Evolutionary conservation across 1,140 invertebrate genomes (phyloP).

Genomic region (Drosophila bocqueti): DNA sequence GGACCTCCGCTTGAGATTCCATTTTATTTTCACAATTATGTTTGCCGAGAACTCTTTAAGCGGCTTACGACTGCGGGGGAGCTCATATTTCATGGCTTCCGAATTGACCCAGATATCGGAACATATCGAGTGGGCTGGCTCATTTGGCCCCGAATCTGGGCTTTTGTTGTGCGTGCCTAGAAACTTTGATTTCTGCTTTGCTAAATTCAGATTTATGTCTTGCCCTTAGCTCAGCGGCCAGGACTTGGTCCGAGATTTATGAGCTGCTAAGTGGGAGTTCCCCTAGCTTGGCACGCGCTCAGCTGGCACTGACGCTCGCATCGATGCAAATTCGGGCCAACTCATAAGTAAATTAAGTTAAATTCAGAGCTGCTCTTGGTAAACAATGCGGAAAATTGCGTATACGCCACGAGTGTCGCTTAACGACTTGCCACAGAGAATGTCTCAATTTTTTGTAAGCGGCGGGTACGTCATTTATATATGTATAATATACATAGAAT

Average conservation of each 20-base stretch:
- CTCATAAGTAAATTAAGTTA: conserved; percentile 30
- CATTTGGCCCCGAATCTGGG: conserved; percentile 19
- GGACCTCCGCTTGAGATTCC: conserved; percentile 25
- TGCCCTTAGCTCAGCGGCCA: conserved; percentile 34
- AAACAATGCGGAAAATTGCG: conserved; percentile 40
- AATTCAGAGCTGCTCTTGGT: conserved; percentile 7
- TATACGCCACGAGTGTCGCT: conserved; percentile 26
- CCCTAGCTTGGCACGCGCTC: conserved; percentile 23
- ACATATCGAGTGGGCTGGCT: conserved; percentile 29
- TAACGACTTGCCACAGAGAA: conserved; percentile 40
- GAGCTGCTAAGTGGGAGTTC: conserved; percentile 42
- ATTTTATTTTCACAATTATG: conserved; percentile 56
- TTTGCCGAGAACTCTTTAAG: conserved; percentile 62
- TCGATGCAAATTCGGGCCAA: neutral
- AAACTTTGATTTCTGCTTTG: conserved; percentile 54
- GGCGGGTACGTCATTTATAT: conserved; percentile 34
- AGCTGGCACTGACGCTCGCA: conserved; percentile 22
- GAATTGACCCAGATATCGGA: conserved; percentile 42
- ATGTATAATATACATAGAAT: neutral
- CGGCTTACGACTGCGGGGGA: conserved; percentile 21
- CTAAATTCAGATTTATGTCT: conserved; percentile 51
- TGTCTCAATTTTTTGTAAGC: conserved; percentile 54
- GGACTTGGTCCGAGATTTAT: conserved; percentile 38
- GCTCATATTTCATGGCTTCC: conserved; percentile 28
- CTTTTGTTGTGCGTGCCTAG: conserved; percentile 50